Percentiles rank a stretch among this genome's conserved stretches.
phyloP scores from a whole-genome alignment of 2,888 invertebrate genomes.

The Corbicula japonica region DNA sequence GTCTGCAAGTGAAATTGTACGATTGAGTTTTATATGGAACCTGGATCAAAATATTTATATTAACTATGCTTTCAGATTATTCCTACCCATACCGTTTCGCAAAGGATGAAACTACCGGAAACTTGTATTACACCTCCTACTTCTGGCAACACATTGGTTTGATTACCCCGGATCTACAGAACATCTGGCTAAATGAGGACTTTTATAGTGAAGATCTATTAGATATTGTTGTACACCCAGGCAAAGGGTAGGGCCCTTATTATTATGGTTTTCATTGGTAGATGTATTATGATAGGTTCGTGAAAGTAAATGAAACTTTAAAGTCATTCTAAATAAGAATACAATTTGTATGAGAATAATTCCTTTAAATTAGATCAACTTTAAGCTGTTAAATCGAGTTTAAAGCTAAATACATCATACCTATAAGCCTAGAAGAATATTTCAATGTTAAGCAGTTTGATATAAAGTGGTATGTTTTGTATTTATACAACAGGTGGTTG shows the following conservation, averaged over 20 bases:
- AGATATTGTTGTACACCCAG: constrained; percentile 13
- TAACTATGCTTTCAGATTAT: background rate
- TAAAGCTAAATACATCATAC: too few relatives aligned
- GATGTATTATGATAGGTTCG: too few relatives aligned
- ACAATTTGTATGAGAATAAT: background rate
- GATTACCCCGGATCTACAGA: background rate
- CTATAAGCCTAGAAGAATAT: too few relatives aligned
- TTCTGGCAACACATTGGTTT: background rate
- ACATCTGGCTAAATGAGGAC: background rate
- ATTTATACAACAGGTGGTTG: constrained; percentile 18
- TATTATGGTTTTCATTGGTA: too few relatives aligned
- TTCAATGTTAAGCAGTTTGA: too few relatives aligned
- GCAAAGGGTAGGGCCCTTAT: constrained; percentile 1
- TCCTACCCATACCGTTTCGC: constrained; percentile 8
- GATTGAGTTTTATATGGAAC: too few relatives aligned
- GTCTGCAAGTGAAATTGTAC: too few relatives aligned
- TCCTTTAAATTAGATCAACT: background rate
- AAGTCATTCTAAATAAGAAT: background rate
- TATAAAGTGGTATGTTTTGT: too few relatives aligned
- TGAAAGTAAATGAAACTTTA: too few relatives aligned
- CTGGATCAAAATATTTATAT: too few relatives aligned
- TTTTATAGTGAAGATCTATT: background rate
- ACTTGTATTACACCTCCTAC: constrained; percentile 13
- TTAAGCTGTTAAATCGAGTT: background rate
- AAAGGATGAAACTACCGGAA: constrained; percentile 12